Base-by-base conservation (phyloP, 2,113 vertebrate genomes). In the Leiothrix lutea region DNA sequence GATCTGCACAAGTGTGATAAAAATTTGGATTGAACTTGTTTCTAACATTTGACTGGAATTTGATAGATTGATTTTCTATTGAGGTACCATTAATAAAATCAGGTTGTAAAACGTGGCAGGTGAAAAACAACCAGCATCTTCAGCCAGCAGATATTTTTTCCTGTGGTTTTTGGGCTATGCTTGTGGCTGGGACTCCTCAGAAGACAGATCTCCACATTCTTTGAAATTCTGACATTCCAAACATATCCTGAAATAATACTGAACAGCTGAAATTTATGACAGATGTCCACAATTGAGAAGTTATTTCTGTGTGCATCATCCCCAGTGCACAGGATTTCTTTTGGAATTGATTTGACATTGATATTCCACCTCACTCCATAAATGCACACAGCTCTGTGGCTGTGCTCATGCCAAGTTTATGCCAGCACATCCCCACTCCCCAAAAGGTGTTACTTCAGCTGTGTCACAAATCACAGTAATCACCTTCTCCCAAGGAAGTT, bases 301-400 rank as follows among this genome's bases (percentile, higher is more conserved):
- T 54, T 94, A 86, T 96, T 95, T 89, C 48, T 90, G 78, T 51
- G 24, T 31, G 44, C 65, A 75, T 85, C 78, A 87, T n/a, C 31
- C 35, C 28, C 78, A 72, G 5, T 6, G 36, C 57, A 44, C 45
- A 64, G 36, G 44, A 65, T 60, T 91, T 81, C 25, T 36, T 48
- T 35, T 65, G 65, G 61, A 48, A 65, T 47, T 56, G 57, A 77
- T 87, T 31, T 91, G 73, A 81, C 6, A 2, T 42, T 57, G 92
- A 86, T 31, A 48, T 23, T 28, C 15, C 74, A 77, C 17, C 79
- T 72, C 62, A 54, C 64, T 79, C 61, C 29, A 31, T 25, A 86
- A 65, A 77, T 1, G 13, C 50, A 38, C 35, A n/a, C 45, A 53
- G 81, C 53, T 86, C 58, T 60, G 19, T 78, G 48, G 29, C 29